Base-by-base conservation (phyloP, 2,888 invertebrate genomes). In the Adineta ricciae region DNA sequence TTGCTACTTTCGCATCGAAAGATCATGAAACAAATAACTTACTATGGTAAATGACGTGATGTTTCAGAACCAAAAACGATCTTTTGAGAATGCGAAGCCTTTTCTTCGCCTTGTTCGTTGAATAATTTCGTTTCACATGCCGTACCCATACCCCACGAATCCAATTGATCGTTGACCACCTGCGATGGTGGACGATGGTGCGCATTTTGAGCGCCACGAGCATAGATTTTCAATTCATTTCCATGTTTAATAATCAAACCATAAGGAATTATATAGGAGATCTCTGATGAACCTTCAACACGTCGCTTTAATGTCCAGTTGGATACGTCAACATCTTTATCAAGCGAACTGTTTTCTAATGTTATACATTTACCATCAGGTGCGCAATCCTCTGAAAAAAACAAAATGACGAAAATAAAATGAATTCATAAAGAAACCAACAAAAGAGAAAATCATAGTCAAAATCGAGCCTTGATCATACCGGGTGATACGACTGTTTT, bases 51-150 rank as follows among this genome's bases (percentile, higher is more conserved):
- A 73, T 73, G 21, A 9, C 73, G 36, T 73, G 73, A 73, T 41
- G 73, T 14, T 50, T 84, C 78, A 38, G 72, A 41, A 49, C 78
- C 86, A 88, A 91, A 91, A 86, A 90, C 88, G 27, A 91, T 92
- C 88, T 90, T 91, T 88, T 92, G 91, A 87, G 90, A 90, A 89
- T 91, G 91, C n/a, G 91, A 91, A 86, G 91, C 91, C 84, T 91
- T 89, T 86, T 91, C 91, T 89, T 92, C 92, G 84, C 90, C 90
- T 83, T 91, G 90, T 86, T 90, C 90, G 88, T 91, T 92, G 87
- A 89, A 86, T 86, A 92, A 89, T 36, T 88, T 87, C 83, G 92
- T 92, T 83, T 89, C 89, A 46, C 92, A 90, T 87, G 91, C 89
- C 41, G 90, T 89, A 21, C 92, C 92, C 84, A 90, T 89, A 83